Conservation (phyloP, 1,140 invertebrate species). For the Temnothorax nylanderi region DNA sequence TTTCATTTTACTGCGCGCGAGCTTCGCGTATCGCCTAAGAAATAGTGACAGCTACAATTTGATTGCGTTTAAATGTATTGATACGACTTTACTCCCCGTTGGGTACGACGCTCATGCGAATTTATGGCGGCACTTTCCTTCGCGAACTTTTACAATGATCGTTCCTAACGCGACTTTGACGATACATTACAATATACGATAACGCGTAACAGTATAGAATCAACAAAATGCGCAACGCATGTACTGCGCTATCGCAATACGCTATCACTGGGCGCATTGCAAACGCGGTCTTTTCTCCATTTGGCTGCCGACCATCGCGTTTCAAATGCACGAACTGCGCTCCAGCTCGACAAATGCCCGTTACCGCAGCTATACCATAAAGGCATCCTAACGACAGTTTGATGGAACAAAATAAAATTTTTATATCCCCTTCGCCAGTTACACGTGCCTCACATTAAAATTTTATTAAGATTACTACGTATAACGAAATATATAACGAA, state of each 20-base stretch:
- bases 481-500: neutral
- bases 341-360: conserved; percentile 31
- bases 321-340: conserved; percentile 36
- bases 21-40: neutral
- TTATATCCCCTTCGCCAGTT: conserved; percentile 1
- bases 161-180: conserved; percentile 47
- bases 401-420: conserved; percentile 61
- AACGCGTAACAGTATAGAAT: conserved; percentile 15
- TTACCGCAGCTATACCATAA: conserved; percentile 34
- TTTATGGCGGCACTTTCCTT: conserved; percentile 43
- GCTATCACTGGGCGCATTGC: neutral
- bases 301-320: conserved; percentile 50
- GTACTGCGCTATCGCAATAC: neutral
- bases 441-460: neutral
- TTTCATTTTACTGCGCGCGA: neutral
- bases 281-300: conserved; percentile 45
- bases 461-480: neutral
- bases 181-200: conserved; percentile 28
- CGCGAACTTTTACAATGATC: conserved; percentile 41
- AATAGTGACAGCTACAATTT: conserved; percentile 38
- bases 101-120: conserved; percentile 10
- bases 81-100: conserved; percentile 16
- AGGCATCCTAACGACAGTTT: conserved; percentile 40
- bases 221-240: conserved; percentile 46
- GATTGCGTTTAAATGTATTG: conserved; percentile 26